Conservation (phyloP, 92 coral and sea anemone species). For the Desmophyllum pertusum region DNA sequence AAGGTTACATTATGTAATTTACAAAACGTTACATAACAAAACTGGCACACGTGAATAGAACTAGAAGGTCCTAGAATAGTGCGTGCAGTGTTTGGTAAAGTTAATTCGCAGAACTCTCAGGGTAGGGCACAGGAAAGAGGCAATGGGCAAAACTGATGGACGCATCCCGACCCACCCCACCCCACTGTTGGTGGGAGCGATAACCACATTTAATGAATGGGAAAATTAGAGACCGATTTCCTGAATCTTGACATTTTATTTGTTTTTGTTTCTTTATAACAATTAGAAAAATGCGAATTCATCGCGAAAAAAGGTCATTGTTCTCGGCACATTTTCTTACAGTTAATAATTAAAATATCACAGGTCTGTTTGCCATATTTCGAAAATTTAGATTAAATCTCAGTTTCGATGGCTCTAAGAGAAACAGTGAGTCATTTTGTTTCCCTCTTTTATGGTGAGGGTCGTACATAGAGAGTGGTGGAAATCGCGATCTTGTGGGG, state of each 20-base stretch:
- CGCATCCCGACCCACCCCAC: not conserved
- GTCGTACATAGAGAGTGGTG: too few relatives aligned
- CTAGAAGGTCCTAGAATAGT: too few relatives aligned
- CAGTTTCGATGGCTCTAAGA: not conserved
- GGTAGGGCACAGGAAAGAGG: not conserved
- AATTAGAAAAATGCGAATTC: not conserved
- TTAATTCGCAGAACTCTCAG: not conserved
- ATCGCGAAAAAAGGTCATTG: not conserved
- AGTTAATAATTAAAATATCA: too few relatives aligned
- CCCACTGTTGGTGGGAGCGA: not conserved
- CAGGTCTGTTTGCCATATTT: not conserved
- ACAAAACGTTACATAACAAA: not conserved
- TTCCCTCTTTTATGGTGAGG: not conserved
- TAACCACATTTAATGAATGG: too few relatives aligned
- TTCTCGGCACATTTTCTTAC: not conserved
- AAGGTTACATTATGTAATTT: too few relatives aligned
- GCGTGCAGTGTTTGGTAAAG: not conserved
- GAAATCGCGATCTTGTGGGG: too few relatives aligned
- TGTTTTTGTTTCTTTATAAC: conserved; percentile 6
- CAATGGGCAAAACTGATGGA: not conserved
- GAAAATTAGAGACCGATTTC: too few relatives aligned
- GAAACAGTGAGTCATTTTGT: not conserved
- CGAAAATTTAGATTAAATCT: too few relatives aligned
- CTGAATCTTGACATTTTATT: not conserved
- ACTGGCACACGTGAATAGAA: too few relatives aligned